Percentiles rank a stretch among this genome's conserved stretches.
Evolutionary conservation across 2,113 vertebrate species (phyloP).

Genomic region (Anser brachyrhynchus): DNA sequence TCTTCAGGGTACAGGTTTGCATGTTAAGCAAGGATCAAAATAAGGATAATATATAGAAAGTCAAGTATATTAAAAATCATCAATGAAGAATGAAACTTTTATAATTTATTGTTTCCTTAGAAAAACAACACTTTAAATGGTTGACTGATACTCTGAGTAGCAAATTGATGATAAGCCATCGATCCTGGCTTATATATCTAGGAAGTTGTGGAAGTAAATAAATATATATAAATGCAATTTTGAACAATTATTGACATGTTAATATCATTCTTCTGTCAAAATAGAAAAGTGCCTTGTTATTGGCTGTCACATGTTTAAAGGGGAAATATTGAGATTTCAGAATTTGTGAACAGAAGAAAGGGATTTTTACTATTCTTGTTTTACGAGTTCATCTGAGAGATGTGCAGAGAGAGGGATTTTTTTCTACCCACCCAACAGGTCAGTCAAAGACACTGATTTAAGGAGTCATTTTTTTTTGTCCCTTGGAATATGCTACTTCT

Average conservation of each 20-base stretch:
- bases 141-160: background rate
- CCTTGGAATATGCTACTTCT: background rate
- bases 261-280: background rate
- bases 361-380: background rate
- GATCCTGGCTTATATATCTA: background rate
- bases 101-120: background rate
- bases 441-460: background rate
- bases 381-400: background rate
- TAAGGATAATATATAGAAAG: background rate
- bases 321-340: background rate
- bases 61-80: background rate
- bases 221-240: background rate
- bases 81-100: background rate
- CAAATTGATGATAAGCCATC: background rate
- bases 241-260: background rate
- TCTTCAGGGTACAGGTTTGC: background rate
- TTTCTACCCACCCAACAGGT: background rate
- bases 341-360: background rate
- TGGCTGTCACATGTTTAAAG: background rate
- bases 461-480: background rate
- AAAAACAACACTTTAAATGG: background rate
- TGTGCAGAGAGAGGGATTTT: background rate
- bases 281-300: background rate
- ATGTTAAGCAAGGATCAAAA: background rate
- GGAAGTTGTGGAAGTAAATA: background rate